Evolutionary conservation across 2,113 vertebrate genomes (phyloP), one percentile per base, ranked within the genome.

Genomic region (Boulengeromyrus knoepffleri): DNA sequence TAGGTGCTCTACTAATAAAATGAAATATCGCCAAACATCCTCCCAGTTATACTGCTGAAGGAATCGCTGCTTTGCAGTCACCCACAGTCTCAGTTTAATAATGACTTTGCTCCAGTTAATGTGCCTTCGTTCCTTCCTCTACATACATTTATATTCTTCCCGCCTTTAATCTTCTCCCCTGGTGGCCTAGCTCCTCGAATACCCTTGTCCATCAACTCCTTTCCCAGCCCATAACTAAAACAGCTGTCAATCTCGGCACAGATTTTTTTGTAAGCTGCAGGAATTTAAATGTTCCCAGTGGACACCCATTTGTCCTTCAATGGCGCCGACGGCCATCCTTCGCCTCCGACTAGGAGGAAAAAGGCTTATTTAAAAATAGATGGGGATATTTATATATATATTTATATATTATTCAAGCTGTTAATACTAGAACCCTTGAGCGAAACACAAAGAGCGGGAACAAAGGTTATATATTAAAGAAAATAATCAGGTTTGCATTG

Each of bases 381-480:
- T 94, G 94, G 93, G 94, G 92, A 94, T 96, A 95, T 95, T 17
- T 39, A 77, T 77, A 39, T 77, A 77, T 77, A 17, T 39, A 74
- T 74, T 1, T 96, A 97, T 96, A 95, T 96, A 96, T 96, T 96
- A 97, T 96, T 97, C 95, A 97, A 95, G 89, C 92, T 92, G 93
- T 95, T 91, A 89, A 93, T 95, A 94, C 93, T 91, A 93, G 92
- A 93, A 70, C 91, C 89, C 92, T 88, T 95, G 95, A 96, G 94
- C 93, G 94, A 96, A 96, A 94, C 93, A 94, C 8, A 70, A 46
- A 89, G 74, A 77, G 24, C 3, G 45, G 95, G 93, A 94, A 94
- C 95, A 94, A 97, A 95, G 96, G 96, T 97, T 96, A 97, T 97
- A 96, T 97, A 96, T 96, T 96, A 96, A 93, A 92, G 88, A 96